Conservation (phyloP, 1,140 invertebrate species). For the Tetranychus cinnabarinus region DNA sequence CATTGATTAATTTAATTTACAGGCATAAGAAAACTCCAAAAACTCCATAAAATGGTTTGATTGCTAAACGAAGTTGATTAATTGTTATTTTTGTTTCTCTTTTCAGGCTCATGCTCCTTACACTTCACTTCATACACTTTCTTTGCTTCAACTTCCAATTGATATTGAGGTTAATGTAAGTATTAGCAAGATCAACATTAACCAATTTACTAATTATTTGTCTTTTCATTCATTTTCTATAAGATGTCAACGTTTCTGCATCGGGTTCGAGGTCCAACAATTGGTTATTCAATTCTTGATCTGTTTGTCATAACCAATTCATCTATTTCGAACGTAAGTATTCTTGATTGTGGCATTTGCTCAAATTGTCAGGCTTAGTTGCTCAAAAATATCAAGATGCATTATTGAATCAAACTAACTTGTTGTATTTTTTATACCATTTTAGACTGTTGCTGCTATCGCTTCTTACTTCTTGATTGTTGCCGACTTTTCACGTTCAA, state of each 20-base stretch:
- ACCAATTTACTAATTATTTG: not conserved
- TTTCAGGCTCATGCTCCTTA: slow-evolving; percentile 11
- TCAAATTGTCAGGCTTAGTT: not conserved
- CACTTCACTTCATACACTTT: slow-evolving; percentile 11
- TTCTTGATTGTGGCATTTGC: not conserved
- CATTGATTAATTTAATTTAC: too few relatives aligned
- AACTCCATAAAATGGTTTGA: too few relatives aligned
- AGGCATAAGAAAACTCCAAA: too few relatives aligned
- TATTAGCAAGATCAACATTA: not conserved
- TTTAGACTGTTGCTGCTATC: slow-evolving; percentile 10
- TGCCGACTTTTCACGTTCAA: slow-evolving; percentile 10
- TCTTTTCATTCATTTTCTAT: not conserved
- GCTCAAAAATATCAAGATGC: not conserved
- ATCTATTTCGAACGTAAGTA: slow-evolving; percentile 11
- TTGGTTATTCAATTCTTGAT: slow-evolving; percentile 12
- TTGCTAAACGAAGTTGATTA: too few relatives aligned
- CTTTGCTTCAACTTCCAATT: slow-evolving; percentile 10
- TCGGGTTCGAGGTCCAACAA: slow-evolving; percentile 11
- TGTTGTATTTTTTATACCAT: not conserved
- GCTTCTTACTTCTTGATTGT: slow-evolving; percentile 13
- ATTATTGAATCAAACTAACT: not conserved
- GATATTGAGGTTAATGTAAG: slow-evolving; percentile 12
- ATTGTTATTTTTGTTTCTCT: not conserved
- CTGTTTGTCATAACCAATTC: slow-evolving; percentile 11
- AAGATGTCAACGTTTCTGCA: slow-evolving; percentile 12